Conservation (phyloP, 2,888 invertebrate species). For the Dasysyrphus tricinctus region DNA sequence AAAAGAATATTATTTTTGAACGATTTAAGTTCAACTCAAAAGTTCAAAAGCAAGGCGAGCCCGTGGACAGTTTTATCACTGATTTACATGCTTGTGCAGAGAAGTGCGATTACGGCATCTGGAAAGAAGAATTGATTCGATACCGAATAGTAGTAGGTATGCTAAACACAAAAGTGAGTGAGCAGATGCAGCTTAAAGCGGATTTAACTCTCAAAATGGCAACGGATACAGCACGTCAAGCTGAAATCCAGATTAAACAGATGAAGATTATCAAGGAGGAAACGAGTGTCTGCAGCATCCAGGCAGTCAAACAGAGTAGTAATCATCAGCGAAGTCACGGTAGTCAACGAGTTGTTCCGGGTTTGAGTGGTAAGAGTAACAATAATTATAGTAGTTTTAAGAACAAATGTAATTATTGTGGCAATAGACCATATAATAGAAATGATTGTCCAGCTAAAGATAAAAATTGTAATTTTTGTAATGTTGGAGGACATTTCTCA, state of each 20-base stretch:
- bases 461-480: background rate
- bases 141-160: too few relatives aligned
- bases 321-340: background rate
- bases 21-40: too few relatives aligned
- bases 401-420: background rate
- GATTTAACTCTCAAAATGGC: conserved; percentile 4
- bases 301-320: background rate
- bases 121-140: too few relatives aligned
- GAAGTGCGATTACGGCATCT: too few relatives aligned
- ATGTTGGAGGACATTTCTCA: too few relatives aligned
- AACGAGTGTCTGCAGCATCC: background rate
- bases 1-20: background rate
- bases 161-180: too few relatives aligned
- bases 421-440: conserved; percentile 6
- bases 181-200: background rate
- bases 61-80: too few relatives aligned
- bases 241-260: background rate
- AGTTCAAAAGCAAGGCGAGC: too few relatives aligned
- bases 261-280: background rate
- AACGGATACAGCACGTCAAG: background rate
- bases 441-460: background rate
- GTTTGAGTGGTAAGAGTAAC: background rate
- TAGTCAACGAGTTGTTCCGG: background rate
- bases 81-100: too few relatives aligned
- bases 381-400: background rate